Evolutionary conservation across 2,888 invertebrate genomes (phyloP), one percentile per base, ranked within the genome.

Genomic region (Metacarcinus magister): DNA sequence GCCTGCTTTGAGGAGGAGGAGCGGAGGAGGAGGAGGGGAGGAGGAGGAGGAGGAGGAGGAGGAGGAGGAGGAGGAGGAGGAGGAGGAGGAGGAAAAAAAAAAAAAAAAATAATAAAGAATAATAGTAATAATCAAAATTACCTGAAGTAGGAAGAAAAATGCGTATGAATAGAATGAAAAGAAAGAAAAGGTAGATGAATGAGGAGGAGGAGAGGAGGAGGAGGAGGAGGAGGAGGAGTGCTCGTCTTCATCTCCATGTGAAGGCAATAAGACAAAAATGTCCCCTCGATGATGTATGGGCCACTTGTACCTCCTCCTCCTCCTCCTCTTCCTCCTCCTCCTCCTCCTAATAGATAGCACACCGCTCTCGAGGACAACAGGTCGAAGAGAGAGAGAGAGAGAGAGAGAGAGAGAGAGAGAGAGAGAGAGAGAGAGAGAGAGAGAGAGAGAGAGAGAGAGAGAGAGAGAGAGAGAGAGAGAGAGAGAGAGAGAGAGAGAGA

Each of bases 211-310:
- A n/a, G n/a, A 23, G n/a, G 23, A 23, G n/a, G 19, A 19, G n/a
- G n/a, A 19, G n/a, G 67, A 19, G n/a, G 23, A n/a, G n/a, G 23
- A 19, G n/a, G n/a, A 4, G n/a, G n/a, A 23, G 75, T 23, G 75
- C 8, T 54, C 10, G 54, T 54, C 54, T 54, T 19, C 16, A 3
- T 54, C 19, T 54, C 54, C 13, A 54, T 54, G 54, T 75, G 75
- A 28, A 75, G 75, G 75, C 75, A 75, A 75, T 75, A 75, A 75
- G 75, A 75, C 75, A n/a, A 75, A 75, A 75, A 28, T 28, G 75
- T n/a, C 75, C 28, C n/a, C 28, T 75, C n/a, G 75, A 28, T 75
- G 75, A 75, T 75, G n/a, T 75, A 75, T 75, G 75, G 23, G 23
- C 75, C 16, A 75, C 75, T 75, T 75, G 75, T 23, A 23, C 28